Evolutionary conservation across 2,888 invertebrate genomes (phyloP), one percentile per base, ranked within the genome.

Genomic region (Loripinus fragilis): DNA sequence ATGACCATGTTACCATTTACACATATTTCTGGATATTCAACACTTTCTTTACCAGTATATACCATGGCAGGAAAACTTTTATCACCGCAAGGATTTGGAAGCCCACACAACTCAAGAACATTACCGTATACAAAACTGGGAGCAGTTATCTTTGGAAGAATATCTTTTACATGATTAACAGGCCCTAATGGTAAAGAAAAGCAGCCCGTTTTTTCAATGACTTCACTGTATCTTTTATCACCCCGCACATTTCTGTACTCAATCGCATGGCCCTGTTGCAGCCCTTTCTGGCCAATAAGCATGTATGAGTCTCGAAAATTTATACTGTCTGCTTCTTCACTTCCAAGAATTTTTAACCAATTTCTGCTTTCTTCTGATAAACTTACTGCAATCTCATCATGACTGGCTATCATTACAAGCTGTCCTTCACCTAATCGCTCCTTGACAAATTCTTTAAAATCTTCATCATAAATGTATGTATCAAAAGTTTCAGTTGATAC

Each of bases 21-120:
- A 88, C 95, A 95, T 65, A 95, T 93, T 85, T 93, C 93, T 17
- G 95, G 95, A 76, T 93, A 91, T 73, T 94, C 94, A 64, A 92
- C 92, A 81, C 95, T 94, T 68, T 94, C 93, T 65, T 93, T 92
- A 0, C 95, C 95, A 0, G 95, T 94, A 88, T 93, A 94, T 23
- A 95, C 89, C 81, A 93, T 94, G 2, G 94, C 93, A 5, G 95
- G 90, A 83, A 95, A 94, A 25, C 92, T 89, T 64, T 93, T 87
- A 0, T 87, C 85, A 0, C 90, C 90, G 85, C 95, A 95, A 0
- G 89, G 80, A 17, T 90, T 85, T 1, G 87, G 78, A 33, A 94
- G 88, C 1, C 95, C 95, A 90, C 95, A 95, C 85, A 94, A 94
- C 3, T 93, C 87, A 33, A 93, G 71, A 33, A 86, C 83, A 33